A percentile compares a stretch with the other conserved stretches of the same genome.
Conservation (phyloP, 92 coral and sea anemone species). For the Porites evermanni region DNA sequence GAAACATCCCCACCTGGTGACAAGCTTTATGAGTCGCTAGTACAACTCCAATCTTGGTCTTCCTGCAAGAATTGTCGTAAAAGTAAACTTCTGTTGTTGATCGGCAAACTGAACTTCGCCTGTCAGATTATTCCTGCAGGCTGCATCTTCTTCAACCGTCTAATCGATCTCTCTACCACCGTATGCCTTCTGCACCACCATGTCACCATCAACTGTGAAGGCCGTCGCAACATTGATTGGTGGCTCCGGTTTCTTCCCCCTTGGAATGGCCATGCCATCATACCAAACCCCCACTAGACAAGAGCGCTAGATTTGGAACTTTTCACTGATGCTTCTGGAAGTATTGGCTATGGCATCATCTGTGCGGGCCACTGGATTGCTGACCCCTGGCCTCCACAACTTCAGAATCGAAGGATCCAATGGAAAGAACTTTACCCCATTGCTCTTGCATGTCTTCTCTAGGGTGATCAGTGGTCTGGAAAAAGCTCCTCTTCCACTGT, state of each 20-base stretch:
- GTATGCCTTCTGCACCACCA: not conserved
- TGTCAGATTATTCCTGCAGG: too few relatives aligned
- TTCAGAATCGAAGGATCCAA: not conserved
- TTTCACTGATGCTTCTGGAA: not conserved
- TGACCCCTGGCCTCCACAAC: conserved; percentile 9
- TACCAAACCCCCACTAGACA: not conserved
- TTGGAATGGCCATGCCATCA: conserved; percentile 10
- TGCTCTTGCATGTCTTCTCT: conserved; percentile 18
- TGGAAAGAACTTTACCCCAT: too few relatives aligned
- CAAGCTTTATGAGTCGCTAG: too few relatives aligned
- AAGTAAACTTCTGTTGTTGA: too few relatives aligned
- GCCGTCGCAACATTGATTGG: not conserved
- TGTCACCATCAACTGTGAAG: not conserved
- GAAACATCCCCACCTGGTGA: too few relatives aligned
- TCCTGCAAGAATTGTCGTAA: too few relatives aligned
- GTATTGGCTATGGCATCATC: not conserved
- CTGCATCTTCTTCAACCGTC: too few relatives aligned
- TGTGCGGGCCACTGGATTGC: not conserved
- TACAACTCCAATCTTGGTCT: too few relatives aligned
- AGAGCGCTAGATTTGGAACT: not conserved
- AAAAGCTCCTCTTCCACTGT: conserved; percentile 14
- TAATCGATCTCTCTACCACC: too few relatives aligned
- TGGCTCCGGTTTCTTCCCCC: not conserved
- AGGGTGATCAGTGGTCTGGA: not conserved
- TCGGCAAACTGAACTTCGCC: too few relatives aligned